Evolutionary conservation across 2,888 invertebrate species (phyloP), one percentile per base, ranked within the genome.

Genomic region (Deilephila elpenor): DNA sequence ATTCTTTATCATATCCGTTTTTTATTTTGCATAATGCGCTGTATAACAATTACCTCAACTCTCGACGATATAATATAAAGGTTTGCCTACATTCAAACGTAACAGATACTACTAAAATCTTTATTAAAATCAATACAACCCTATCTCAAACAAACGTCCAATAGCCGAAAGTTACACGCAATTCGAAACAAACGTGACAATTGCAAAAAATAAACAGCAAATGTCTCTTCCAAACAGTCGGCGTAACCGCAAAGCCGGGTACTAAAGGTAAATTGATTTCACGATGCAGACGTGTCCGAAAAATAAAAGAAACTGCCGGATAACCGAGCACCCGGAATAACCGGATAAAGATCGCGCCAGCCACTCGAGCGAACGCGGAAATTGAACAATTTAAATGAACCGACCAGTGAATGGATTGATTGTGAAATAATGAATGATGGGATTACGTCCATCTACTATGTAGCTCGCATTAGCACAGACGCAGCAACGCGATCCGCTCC

Each of bases 391-490:
- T 67, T 51, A 67, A 67, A 67, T 51, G 37, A 44, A 64, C 37
- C 14, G 25, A 67, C 67, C 44, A 67, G n/a, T 25, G 44, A 51
- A 25, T 67, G 67, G 51, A 51, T 67, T 44, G 67, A 67, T 60
- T 37, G 25, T 44, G 44, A 67, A 17, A 14, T 67, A 67, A 67
- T 67, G 67, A 67, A 67, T 67, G 67, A 51, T 25, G 25, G 20
- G 67, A 67, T 67, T 67, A 67, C 51, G 67, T 6, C 17, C 29
- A 11, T 32, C 44, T 44, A 67, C 44, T 44, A 67, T 67, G 51
- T 67, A 67, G 17, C 51, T 44, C 44, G 51, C 51, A 67, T 67
- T 67, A 67, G 51, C 67, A 64, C 64, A 67, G 51, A 67, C 67
- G 67, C 67, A 67, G 51, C 17, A 51, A 67, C 51, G 51, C 51